Base-by-base conservation (phyloP, 1,140 invertebrate genomes). In the Chlorops oryzae region DNA sequence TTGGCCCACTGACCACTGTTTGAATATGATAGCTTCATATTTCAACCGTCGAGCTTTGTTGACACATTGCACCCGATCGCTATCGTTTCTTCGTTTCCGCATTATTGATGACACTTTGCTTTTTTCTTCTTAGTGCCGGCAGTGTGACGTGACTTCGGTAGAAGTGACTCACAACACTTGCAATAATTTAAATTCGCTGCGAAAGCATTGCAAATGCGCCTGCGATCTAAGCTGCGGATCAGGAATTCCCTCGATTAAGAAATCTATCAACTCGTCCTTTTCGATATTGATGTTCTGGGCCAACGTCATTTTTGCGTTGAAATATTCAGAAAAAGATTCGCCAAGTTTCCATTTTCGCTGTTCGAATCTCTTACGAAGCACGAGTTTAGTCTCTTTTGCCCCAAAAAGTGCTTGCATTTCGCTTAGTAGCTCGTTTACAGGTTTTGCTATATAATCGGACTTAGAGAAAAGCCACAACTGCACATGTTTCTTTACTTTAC, bases 281-380 rank as follows among this genome's bases (percentile, higher is more conserved):
- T 52, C 46, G 24, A 63, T 50, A n/a, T 32, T n/a, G 0, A 50
- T 41, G 21, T 52, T 43, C 13, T 57, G 55, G 3, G 55, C 53
- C n/a, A 58, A 47, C 24, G 56, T 55, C 3, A 59, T 25, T 52
- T 61, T 61, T 4, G 58, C 56, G 21, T 55, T 51, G n/a, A 44
- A 46, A 43, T 63, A 63, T 24, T 58, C 50, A 13, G 35, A 39
- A 42, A 61, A 63, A 2, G 12, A 25, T 9, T 38, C 49, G 17
- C 7, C 3, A 10, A 0, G 12, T 9, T 38, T 5, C 32, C 34
- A 47, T 35, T 18, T 47, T 4, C 21, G 20, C 2, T 15, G 9
- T 5, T 47, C 45, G 37, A 34, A 47, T 13, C 9, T 12, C 22
- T 20, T 43, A 15, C 42, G 32, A 3, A 21, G 18, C 28, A 24